Base-by-base conservation (phyloP, 92 coral and sea anemone species). In the Zoanthus sociatus region DNA sequence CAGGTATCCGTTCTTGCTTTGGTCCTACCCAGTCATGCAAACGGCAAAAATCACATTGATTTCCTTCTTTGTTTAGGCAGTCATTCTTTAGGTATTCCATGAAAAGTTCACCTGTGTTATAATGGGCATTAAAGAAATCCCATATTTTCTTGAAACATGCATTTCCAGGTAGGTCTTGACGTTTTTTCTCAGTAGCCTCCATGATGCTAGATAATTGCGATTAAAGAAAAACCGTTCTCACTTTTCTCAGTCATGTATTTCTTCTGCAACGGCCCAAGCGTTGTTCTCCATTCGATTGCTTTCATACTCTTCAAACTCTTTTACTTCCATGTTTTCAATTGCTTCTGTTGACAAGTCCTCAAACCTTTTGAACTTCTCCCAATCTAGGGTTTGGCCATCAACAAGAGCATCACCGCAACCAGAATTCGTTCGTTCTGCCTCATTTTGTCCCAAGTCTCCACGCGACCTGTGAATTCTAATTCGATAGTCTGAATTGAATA, bases 311-410 rank as follows among this genome's bases (percentile, higher is more conserved):
- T 71, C 33, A n/a, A 14, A 55, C 50, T 73, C 78, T 73, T 73
- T 73, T 2, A 75, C 32, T 10, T 74, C 6, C 60, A 88, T 55
- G 9, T 20, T 13, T 50, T 44, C 20, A 4, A 88, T 53, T 61
- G 82, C 91, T 18, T 88, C 83, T 15, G 63, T 61, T 14, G 87
- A 33, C 37, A 88, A 58, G 17, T 83, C 87, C n/a, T 88, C 33
- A 75, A 88, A 72, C 30, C 60, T 6, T 30, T 74, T 66, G 20
- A 6, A 15, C 7, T 20, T 50, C 46, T 73, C 78, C 78, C 58
- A 73, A 6, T 73, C 78, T 14, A 73, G 78, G 44, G 78, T 47
- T 44, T 73, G 31, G 32, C 78, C 31, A 73, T 73, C 78, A 47
- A 74, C 17, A 47, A 74, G 17, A 74, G 78, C 33, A 17, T 47